phyloP scores from a whole-genome alignment of 2,888 invertebrate species.

The Synanthedon tipuliformis region DNA sequence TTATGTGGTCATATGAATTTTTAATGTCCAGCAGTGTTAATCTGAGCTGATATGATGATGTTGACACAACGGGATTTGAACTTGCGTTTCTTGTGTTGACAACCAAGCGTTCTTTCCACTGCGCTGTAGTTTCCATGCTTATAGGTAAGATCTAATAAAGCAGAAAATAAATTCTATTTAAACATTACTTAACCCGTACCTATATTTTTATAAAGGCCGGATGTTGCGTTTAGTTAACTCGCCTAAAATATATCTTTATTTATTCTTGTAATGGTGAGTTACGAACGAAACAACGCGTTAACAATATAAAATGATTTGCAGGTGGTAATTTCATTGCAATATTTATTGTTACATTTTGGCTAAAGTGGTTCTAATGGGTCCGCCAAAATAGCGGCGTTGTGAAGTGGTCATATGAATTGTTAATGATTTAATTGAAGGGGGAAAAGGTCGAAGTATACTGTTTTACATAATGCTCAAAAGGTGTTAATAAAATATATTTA shows the following conservation, averaged over 20 bases:
- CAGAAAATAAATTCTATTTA: too few relatives aligned
- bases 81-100: too few relatives aligned
- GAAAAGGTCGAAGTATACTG: background rate
- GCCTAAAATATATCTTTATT: constrained; percentile 44
- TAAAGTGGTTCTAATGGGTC: constrained; percentile 3
- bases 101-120: too few relatives aligned
- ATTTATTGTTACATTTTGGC: constrained; percentile 10
- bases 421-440: background rate
- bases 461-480: background rate
- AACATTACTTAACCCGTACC: background rate
- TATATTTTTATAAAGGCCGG: constrained; percentile 5
- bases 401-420: background rate
- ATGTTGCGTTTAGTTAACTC: constrained; percentile 56
- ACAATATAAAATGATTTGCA: constrained; percentile 18
- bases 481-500: background rate
- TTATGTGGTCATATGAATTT: too few relatives aligned
- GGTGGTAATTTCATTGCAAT: constrained; percentile 17
- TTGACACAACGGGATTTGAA: too few relatives aligned
- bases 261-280: constrained; percentile 53
- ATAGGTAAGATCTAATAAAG: too few relatives aligned
- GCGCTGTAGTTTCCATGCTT: too few relatives aligned
- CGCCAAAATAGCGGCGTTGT: background rate
- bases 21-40: too few relatives aligned
- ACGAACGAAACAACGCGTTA: constrained; percentile 19
- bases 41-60: too few relatives aligned